Evolutionary conservation across 2,113 vertebrate species (phyloP).

Genomic region (Corvus moneduloides): DNA sequence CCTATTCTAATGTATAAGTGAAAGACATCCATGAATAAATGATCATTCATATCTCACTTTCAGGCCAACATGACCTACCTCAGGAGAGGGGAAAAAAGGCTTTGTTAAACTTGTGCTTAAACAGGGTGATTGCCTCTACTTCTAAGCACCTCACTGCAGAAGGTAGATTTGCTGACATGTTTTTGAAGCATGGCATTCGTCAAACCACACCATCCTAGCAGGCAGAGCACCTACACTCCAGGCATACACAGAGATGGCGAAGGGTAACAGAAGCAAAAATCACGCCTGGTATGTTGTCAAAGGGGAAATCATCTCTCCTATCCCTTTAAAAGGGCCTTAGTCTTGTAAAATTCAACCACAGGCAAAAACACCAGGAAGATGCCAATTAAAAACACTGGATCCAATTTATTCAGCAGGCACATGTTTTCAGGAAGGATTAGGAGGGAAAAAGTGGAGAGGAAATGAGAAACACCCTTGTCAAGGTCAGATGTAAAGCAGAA

Average conservation of each 20-base stretch:
- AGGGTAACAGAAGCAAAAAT: neutral
- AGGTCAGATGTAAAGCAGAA: conserved; percentile 57
- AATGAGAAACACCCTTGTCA: conserved; percentile 63
- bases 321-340: neutral
- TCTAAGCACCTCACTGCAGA: neutral
- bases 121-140: neutral
- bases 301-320: neutral
- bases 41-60: neutral
- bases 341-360: neutral
- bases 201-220: neutral
- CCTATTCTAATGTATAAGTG: neutral
- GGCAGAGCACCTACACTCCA: neutral
- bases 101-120: neutral
- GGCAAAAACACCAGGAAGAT: neutral
- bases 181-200: neutral
- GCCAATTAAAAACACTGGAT: conserved; percentile 25
- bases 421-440: conserved; percentile 53
- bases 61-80: neutral
- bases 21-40: neutral
- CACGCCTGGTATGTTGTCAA: fast-evolving
- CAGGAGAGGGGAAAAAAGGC: neutral
- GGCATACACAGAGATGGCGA: fast-evolving
- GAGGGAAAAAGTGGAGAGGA: conserved; percentile 20
- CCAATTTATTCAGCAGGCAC: conserved; percentile 19
- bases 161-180: neutral